Evolutionary conservation across 2,888 invertebrate genomes (phyloP).

Genomic region (Microctonus hyperodae): DNA sequence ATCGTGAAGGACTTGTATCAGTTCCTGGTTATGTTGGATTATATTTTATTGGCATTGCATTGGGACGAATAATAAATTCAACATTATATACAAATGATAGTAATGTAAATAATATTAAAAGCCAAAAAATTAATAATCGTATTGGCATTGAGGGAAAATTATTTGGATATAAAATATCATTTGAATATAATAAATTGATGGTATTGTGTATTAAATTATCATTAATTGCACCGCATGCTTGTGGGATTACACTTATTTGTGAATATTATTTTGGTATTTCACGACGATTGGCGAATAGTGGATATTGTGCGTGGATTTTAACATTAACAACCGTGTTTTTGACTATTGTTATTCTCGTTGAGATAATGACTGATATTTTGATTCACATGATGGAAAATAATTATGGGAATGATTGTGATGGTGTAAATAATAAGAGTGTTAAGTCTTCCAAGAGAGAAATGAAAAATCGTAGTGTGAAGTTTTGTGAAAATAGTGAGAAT

Average conservation of each 20-base stretch:
- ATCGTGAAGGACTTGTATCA: constrained; percentile 91
- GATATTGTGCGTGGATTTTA: constrained; percentile 81
- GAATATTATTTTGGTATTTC: constrained; percentile 71
- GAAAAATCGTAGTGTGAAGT: constrained; percentile 32
- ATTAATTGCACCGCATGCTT: constrained; percentile 52
- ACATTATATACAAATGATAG: constrained; percentile 42
- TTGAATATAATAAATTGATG: constrained; percentile 48
- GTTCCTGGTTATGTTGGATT: constrained; percentile 84
- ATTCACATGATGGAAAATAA: constrained; percentile 33
- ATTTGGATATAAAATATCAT: constrained; percentile 36
- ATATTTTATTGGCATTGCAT: constrained; percentile 77
- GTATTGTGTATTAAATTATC: constrained; percentile 54
- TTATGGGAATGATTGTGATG: constrained; percentile 10
- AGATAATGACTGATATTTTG: constrained; percentile 63
- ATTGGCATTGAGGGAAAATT: constrained; percentile 40
- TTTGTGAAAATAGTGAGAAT: constrained; percentile 34
- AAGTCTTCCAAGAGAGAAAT: too few species aligned
- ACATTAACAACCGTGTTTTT: constrained; percentile 70
- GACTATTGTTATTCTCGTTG: constrained; percentile 67
- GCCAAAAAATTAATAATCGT: constrained; percentile 29
- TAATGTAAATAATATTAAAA: constrained; percentile 10
- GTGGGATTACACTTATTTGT: constrained; percentile 64
- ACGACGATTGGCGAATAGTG: constrained; percentile 82
- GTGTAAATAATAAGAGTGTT: neutral
- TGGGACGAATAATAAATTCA: constrained; percentile 67